Evolutionary conservation across 2,113 vertebrate genomes (phyloP), one percentile per base, ranked within the genome.

Genomic region (Pipra filicauda): DNA sequence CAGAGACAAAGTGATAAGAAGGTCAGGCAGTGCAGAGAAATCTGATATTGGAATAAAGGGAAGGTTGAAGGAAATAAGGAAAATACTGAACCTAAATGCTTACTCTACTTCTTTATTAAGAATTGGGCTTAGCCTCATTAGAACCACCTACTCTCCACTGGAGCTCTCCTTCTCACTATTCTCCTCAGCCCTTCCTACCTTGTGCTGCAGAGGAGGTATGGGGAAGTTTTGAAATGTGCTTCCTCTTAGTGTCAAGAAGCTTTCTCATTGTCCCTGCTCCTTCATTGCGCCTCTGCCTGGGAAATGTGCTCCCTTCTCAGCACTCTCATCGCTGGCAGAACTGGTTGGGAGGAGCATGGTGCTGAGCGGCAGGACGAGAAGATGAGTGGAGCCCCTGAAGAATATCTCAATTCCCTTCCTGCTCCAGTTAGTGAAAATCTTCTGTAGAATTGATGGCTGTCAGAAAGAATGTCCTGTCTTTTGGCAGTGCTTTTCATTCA

Each of bases 21-120:
- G 70, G 85, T 67, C 55, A 67, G 85, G 91, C 95, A 93, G 39
- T 27, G 13, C 55, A 79, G 49, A 90, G 75, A 97, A 94, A 92
- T 78, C 55, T 69, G 90, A 81, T 71, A 62, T 13, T 88, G 69
- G 43, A 94, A 85, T 77, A 92, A 83, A 77, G 44, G 22, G 17
- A 79, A 12, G 30, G 15, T 6, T 76, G 35, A 59, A 54, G 33
- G 43, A 82, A 69, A 27, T 28, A 17, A 91, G 69, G 48, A 59
- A 62, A 88, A 88, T 24, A 35, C 31, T 91, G 57, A 89, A 85
- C 9, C 3, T 30, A 80, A 78, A 52, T 16, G 37, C 28, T 74
- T 89, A 26, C 51, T 74, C 12, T 41, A 35, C 8, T 71, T 77
- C 44, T 64, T 74, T 59, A 77, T 46, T 52, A 70, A 92, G 64